Evolutionary conservation across 2,888 invertebrate genomes (phyloP), one percentile per base, ranked within the genome.

Genomic region (Phorcus lineatus): DNA sequence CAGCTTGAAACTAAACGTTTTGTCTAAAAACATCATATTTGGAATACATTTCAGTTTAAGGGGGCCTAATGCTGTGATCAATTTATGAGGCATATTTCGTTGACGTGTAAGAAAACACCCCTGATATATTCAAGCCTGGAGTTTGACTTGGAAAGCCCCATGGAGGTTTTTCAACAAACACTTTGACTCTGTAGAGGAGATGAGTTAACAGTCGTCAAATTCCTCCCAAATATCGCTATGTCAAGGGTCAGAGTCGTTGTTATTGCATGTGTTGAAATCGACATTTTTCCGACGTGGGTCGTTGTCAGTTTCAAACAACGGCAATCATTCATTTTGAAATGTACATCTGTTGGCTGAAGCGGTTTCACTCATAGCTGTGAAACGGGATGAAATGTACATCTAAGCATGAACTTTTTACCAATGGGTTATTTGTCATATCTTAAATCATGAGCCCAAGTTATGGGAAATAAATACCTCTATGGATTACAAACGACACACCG

Each of bases 241-340:
- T 54, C 47, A 24, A 36, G 36, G 52, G 36, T 77, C 16, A 31
- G 22, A 55, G 57, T 47, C 78, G 57, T 78, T 81, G 81, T 81
- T 78, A 81, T 81, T 81, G 28, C 81, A 81, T 81, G 78, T 81
- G 81, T 55, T 81, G 81, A 81, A 81, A 81, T 54, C 75, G 75
- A 52, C 81, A 78, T 75, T 36, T 19, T 74, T 47, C 24, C 47
- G 24, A 11, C 13, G 74, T 47, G 40, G 74, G 74, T 52, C 74
- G 24, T 22, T 52, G 24, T 74, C 52, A 22, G 52, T 74, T 74
- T 19, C 53, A 17, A 31, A 28, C 31, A 36, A 67, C 67, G 47
- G 47, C 13, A 47, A 47, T 47, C 47, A 47, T 47, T 47, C 47
- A 47, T 47, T 47, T 47, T 47, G 47, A 47, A 47, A 47, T 47